Conservation (phyloP, 2,888 invertebrate species). For the Seira ritae region DNA sequence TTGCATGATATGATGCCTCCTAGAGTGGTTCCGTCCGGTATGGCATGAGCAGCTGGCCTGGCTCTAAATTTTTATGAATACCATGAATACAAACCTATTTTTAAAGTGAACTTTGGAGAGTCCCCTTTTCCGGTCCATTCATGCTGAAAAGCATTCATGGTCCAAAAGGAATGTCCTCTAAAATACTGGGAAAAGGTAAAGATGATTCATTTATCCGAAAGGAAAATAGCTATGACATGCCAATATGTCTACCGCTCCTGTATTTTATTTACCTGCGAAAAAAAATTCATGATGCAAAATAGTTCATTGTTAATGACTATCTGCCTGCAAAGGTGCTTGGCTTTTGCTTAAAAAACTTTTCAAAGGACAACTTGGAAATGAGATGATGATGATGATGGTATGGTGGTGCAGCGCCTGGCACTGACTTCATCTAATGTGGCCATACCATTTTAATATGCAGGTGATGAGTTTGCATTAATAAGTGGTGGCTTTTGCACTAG, state of each 20-base stretch:
- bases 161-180: background rate
- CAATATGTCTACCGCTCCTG: background rate
- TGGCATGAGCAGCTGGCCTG: background rate
- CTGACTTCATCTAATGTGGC: background rate
- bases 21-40: constrained; percentile 2
- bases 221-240: background rate
- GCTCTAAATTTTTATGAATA: background rate
- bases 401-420: background rate
- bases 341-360: background rate
- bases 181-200: background rate
- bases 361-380: too few relatives aligned
- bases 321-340: background rate
- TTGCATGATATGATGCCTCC: too few relatives aligned
- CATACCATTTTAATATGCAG: constrained; percentile 7
- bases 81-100: background rate
- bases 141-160: background rate
- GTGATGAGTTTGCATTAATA: constrained; percentile 35
- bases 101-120: background rate
- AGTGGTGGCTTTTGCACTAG: background rate
- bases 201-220: background rate
- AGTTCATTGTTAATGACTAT: background rate
- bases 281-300: too few relatives aligned
- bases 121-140: background rate
- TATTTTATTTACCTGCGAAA: too few relatives aligned
- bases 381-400: background rate